phyloP scores from a whole-genome alignment of 2,113 vertebrate species.

The Pundamilia nyererei region DNA sequence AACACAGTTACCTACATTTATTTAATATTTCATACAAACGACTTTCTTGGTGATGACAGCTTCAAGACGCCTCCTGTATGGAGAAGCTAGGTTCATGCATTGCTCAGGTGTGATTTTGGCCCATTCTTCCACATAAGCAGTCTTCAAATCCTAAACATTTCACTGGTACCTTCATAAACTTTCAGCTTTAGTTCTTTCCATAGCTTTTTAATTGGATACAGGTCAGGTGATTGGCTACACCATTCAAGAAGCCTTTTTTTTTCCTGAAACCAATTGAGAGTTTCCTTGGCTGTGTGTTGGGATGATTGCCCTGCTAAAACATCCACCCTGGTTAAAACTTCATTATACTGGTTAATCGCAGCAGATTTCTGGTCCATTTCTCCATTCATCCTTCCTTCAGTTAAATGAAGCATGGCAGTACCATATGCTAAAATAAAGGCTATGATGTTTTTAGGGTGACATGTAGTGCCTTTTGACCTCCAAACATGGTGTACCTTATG shows the following conservation, averaged over 20 bases:
- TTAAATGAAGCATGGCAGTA: too few species aligned
- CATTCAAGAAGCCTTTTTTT: neutral
- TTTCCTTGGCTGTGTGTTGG: neutral
- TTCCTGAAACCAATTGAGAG: neutral
- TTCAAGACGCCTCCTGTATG: neutral
- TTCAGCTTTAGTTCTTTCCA: neutral
- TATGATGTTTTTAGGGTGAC: too few species aligned
- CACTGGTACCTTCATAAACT: neutral
- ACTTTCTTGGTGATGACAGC: neutral
- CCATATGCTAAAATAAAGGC: too few species aligned
- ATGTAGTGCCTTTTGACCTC: too few species aligned
- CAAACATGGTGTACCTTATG: too few species aligned
- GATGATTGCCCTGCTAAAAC: neutral
- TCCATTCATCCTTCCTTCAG: neutral
- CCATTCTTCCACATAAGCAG: neutral
- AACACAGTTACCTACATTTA: too few species aligned
- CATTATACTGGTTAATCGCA: too few species aligned
- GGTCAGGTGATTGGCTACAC: neutral
- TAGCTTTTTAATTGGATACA: neutral
- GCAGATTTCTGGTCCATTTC: neutral
- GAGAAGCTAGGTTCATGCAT: neutral
- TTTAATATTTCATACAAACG: neutral
- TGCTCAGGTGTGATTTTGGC: neutral
- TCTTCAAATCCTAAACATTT: neutral
- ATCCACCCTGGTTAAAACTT: neutral